A percentile compares a stretch with the other conserved stretches of the same genome.
phyloP scores from a whole-genome alignment of 2,113 vertebrate genomes.

The Sander lucioperca region DNA sequence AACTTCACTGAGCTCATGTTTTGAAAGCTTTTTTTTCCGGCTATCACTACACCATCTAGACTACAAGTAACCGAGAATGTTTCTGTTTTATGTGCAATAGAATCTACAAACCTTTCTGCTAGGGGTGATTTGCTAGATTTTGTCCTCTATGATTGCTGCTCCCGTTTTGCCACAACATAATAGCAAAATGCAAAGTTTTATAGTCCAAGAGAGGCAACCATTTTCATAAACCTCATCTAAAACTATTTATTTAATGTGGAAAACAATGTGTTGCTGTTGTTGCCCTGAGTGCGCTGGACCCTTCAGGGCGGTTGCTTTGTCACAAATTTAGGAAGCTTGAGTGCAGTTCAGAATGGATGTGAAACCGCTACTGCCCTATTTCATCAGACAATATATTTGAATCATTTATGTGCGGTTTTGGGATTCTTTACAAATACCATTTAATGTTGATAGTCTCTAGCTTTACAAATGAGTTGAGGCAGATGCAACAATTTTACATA shows the following conservation, averaged over 20 bases:
- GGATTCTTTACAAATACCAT: neutral
- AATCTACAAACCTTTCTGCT: neutral
- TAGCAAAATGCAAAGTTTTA: neutral
- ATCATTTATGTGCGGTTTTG: neutral
- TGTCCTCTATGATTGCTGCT: neutral
- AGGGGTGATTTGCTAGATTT: neutral
- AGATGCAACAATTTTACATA: neutral
- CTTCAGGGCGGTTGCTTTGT: too few relatives aligned
- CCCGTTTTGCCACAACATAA: neutral
- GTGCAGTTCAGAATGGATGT: neutral
- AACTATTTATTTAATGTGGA: neutral
- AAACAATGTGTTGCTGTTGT: neutral
- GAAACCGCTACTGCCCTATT: neutral
- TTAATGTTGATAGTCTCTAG: neutral
- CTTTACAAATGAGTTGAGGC: neutral
- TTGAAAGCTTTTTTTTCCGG: neutral
- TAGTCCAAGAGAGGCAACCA: neutral
- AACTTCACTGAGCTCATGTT: neutral
- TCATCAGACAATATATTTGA: neutral
- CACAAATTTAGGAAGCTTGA: neutral
- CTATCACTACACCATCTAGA: neutral
- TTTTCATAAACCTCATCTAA: neutral
- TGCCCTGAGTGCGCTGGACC: neutral
- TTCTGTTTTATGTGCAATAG: neutral
- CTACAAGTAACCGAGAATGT: neutral